Evolutionary conservation across 2,797 vertebrate species (phyloP).

Genomic region (Threskiornis aethiopicus): DNA sequence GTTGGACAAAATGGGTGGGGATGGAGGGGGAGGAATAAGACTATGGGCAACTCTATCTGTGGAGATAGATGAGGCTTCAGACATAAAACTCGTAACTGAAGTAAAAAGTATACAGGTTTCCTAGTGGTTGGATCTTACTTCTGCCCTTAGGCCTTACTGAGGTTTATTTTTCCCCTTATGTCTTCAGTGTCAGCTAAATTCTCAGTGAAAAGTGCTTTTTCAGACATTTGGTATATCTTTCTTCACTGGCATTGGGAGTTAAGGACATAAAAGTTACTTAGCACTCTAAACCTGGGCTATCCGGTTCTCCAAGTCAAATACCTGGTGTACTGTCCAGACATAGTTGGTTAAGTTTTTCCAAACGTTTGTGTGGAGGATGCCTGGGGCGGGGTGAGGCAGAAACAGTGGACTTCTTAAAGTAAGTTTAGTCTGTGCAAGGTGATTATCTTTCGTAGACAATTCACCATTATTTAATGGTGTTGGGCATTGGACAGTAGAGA

Average conservation of each 20-base stretch:
- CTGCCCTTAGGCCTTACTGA: neutral
- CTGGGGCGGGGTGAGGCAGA: neutral
- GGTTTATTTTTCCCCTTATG: too few species aligned
- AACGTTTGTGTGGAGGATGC: neutral
- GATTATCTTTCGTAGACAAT: neutral
- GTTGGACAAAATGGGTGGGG: neutral
- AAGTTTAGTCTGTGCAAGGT: neutral
- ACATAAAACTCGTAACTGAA: neutral
- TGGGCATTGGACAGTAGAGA: neutral
- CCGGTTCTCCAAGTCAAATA: neutral
- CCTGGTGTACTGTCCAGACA: neutral
- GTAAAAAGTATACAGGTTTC: neutral
- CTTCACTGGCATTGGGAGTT: neutral
- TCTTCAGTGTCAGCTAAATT: neutral
- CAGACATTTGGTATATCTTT: neutral
- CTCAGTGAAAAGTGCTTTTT: neutral
- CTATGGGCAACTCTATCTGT: neutral
- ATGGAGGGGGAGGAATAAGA: neutral
- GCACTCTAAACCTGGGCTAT: neutral
- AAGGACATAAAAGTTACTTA: neutral
- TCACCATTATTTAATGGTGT: neutral
- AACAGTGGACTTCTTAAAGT: neutral
- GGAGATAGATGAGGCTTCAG: neutral
- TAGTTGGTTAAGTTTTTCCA: neutral
- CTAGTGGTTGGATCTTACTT: neutral